Evolutionary conservation across 2,888 invertebrate genomes (phyloP), one percentile per base, ranked within the genome.

Genomic region (Alentia gelatinosa): DNA sequence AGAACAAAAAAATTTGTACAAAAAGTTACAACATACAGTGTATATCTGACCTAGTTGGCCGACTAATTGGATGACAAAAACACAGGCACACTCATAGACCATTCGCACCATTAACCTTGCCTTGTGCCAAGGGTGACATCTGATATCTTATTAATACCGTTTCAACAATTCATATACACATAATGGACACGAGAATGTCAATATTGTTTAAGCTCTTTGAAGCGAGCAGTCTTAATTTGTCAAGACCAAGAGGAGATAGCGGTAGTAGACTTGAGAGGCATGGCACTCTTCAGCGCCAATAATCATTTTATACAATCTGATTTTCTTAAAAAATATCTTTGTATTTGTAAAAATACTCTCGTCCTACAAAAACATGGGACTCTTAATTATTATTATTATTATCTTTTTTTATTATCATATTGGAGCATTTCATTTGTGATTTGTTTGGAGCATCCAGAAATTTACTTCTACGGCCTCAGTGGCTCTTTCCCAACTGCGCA

Each of bases 341-440:
- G n/a, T 79, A 35, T 79, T 35, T 79, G 79, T 39, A 79, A 79
- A 79, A 79, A 79, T 79, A 79, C 37, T 33, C 37, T 37, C 39
- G 79, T 79, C 79, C 79, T 79, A 79, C 79, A 79, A 79, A 79
- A 79, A 35, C 79, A 79, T 39, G 79, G 79, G 79, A 79, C 79
- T 79, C 79, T 79, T 35, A 19, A 39, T 26, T 79, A 19, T 37
- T n/a, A 79, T n/a, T 23, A 5, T 33, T 74, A 33, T 35, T 37
- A 79, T n/a, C n/a, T n/a, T n/a, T n/a, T n/a, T n/a, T n/a, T n/a
- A n/a, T n/a, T n/a, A n/a, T n/a, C n/a, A n/a, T 39, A n/a, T 79
- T 23, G 23, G 79, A 35, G 39, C 5, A 26, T 12, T 56, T 5
- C 47, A 47, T 47, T 9, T 9, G 19, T 9, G 9, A 33, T 19